These are phyloP conservation scores for Chloropsis cyanopogon DNA, from an alignment of 2,113 vertebrate genomes.

Conservation along the genomic window DNA sequence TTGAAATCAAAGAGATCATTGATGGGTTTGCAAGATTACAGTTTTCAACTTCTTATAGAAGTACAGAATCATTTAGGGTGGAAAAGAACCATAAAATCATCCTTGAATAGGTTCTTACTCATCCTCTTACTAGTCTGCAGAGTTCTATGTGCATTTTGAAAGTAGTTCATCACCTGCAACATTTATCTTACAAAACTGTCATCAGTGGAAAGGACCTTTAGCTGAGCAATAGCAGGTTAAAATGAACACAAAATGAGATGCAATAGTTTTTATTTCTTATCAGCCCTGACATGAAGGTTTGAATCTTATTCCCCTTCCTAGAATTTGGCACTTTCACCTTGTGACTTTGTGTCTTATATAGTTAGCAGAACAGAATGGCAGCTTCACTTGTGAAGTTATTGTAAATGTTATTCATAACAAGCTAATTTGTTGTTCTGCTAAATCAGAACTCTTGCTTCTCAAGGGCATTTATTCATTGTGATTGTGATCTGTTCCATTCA, in stretches of 20 bases:
- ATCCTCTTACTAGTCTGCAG: neutral
- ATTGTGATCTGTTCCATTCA: conserved; percentile 18
- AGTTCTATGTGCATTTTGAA: neutral
- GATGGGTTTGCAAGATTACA: neutral
- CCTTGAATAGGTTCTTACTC: neutral
- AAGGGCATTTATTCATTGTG: conserved; percentile 14
- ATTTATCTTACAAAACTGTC: neutral
- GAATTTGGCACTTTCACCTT: conserved; percentile 4
- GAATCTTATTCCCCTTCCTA: neutral
- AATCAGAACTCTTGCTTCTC: neutral
- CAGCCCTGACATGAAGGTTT: neutral
- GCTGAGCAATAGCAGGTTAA: neutral
- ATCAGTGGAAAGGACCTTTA: neutral
- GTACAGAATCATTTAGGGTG: neutral
- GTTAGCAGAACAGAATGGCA: conserved; percentile 12
- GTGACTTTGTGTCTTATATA: neutral
- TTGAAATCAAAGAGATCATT: neutral
- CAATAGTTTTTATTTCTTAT: neutral
- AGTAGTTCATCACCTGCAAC: neutral
- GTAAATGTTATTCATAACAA: conserved; percentile 35
- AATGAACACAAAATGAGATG: neutral
- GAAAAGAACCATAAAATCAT: neutral
- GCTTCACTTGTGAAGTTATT: neutral
- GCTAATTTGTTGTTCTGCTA: conserved; percentile 11
- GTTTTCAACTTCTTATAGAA: neutral